Evolutionary conservation across 2,797 vertebrate species (phyloP).

Genomic region (Ataeniobius toweri): DNA sequence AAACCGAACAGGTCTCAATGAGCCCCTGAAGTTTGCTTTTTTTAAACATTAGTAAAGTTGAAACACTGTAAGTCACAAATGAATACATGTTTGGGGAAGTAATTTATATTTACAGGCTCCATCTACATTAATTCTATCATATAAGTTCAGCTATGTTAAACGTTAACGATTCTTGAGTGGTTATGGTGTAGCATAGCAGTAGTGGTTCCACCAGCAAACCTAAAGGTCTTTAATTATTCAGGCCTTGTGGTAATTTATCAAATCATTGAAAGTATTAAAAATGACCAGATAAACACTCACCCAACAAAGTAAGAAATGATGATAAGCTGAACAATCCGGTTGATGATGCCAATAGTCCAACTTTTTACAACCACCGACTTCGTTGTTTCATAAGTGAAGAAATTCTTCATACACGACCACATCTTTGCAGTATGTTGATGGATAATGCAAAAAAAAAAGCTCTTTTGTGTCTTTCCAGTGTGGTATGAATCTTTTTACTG

Average conservation of each 20-base stretch:
- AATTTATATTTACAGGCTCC: background rate
- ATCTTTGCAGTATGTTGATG: slow-evolving; percentile 26
- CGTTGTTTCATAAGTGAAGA: slow-evolving; percentile 92
- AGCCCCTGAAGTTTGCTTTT: background rate
- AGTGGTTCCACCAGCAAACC: background rate
- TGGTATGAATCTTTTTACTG: background rate
- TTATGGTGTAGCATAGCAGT: background rate
- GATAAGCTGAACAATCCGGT: slow-evolving; percentile 88
- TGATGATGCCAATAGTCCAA: slow-evolving; percentile 90
- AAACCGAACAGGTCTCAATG: background rate
- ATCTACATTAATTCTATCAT: background rate
- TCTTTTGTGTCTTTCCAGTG: too few relatives aligned
- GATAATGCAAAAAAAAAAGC: background rate
- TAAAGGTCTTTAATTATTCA: background rate
- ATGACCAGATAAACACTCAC: slow-evolving; percentile 76
- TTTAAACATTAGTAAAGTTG: background rate
- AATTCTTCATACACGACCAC: slow-evolving; percentile 81
- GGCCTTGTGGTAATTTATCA: background rate
- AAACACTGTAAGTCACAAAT: background rate
- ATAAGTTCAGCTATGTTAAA: background rate
- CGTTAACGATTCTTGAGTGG: background rate
- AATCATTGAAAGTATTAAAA: background rate
- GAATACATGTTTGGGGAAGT: background rate
- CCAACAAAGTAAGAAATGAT: slow-evolving; percentile 92
- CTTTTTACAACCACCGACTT: slow-evolving; percentile 94